phyloP scores from a whole-genome alignment of 2,113 vertebrate species.

The Sardina pilchardus region DNA sequence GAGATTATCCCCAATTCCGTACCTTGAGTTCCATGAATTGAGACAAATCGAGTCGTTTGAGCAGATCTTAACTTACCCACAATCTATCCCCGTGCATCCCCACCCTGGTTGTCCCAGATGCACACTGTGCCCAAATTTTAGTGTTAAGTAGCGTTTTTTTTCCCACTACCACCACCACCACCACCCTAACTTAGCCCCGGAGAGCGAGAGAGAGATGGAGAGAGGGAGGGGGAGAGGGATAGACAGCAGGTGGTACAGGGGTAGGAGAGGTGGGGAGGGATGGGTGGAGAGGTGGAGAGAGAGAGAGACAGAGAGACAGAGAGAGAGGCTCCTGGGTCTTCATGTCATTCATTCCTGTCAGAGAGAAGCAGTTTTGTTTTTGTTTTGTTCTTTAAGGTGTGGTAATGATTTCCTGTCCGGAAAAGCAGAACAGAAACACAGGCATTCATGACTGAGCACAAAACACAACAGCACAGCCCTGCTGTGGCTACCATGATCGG shows the following conservation, averaged over 20 bases:
- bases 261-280: not conserved
- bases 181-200: slow-evolving; percentile 16
- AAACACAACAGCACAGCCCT: not conserved
- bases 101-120: not conserved
- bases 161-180: slow-evolving; percentile 17
- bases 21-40: not conserved
- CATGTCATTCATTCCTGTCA: slow-evolving; percentile 62
- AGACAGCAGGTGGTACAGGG: not conserved
- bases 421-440: slow-evolving; percentile 31
- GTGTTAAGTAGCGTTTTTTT: not conserved
- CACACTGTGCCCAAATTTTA: not conserved
- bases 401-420: slow-evolving; percentile 60
- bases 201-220: not conserved
- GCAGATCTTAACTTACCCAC: not conserved
- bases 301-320: slow-evolving; percentile 19
- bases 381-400: slow-evolving; percentile 58
- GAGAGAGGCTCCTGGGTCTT: slow-evolving; percentile 44
- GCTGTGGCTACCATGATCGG: not conserved
- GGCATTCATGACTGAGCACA: slow-evolving; percentile 2
- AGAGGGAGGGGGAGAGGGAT: not conserved
- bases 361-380: slow-evolving; percentile 60
- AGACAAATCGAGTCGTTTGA: not conserved
- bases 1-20: not conserved
- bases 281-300: not conserved
- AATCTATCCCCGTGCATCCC: not conserved